Percentiles rank a stretch among this genome's conserved stretches.
These are phyloP conservation scores for Lophochroa leadbeateri DNA, from an alignment of 2,113 vertebrate genomes.

Conservation along the genomic window DNA sequence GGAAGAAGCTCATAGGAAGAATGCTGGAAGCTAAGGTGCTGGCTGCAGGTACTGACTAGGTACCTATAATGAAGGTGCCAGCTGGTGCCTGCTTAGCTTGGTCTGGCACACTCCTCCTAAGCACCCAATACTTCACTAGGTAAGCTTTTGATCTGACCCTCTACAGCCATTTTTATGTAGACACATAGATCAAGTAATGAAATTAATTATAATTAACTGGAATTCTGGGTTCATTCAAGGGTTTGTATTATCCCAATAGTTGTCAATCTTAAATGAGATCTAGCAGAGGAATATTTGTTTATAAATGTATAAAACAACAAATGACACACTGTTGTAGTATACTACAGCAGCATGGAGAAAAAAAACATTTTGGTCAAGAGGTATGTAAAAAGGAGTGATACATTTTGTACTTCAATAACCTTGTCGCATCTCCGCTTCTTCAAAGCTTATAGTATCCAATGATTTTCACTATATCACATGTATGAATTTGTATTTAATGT, in stretches of 20 bases:
- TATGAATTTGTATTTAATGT: neutral
- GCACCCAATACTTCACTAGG: neutral
- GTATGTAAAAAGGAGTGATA: neutral
- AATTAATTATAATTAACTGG: neutral
- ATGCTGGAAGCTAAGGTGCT: neutral
- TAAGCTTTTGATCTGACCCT: neutral
- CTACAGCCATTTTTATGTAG: neutral
- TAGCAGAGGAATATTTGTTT: neutral
- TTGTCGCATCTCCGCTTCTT: neutral
- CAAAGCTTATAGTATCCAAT: neutral
- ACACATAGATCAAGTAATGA: neutral
- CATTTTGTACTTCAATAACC: neutral
- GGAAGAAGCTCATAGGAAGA: neutral
- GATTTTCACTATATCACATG: neutral
- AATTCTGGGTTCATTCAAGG: neutral
- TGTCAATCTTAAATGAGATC: neutral
- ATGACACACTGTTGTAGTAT: neutral
- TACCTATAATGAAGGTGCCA: neutral
- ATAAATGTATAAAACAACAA: neutral
- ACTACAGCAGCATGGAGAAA: neutral
- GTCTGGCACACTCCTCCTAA: neutral
- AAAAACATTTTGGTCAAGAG: fast-evolving
- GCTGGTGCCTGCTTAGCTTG: fast-evolving
- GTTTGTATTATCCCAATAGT: neutral
- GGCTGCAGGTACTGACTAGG: neutral